phyloP scores from a whole-genome alignment of 2,888 invertebrate genomes.

The Drosophila paracracens region DNA sequence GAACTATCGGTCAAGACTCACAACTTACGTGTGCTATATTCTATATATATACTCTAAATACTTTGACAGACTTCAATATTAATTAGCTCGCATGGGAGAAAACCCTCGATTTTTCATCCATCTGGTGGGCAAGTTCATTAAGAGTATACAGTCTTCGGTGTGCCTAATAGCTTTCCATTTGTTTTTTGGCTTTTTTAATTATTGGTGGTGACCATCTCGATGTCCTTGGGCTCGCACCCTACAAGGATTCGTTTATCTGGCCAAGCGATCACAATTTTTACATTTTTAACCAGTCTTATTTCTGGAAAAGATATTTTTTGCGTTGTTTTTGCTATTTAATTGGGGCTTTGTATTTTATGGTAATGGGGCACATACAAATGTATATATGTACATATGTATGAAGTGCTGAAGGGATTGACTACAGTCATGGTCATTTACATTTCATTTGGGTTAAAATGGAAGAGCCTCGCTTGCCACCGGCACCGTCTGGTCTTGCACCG shows the following conservation, averaged over 20 bases:
- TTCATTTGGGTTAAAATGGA: conserved; percentile 38
- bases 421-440: conserved; percentile 60
- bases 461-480: conserved; percentile 1
- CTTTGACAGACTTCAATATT: neutral
- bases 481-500: neutral
- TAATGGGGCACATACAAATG: conserved; percentile 3
- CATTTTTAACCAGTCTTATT: neutral
- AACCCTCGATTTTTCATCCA: neutral
- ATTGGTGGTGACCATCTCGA: neutral
- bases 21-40: neutral
- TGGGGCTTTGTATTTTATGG: conserved; percentile 31
- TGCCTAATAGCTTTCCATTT: neutral
- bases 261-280: neutral
- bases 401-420: conserved; percentile 23
- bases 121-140: neutral
- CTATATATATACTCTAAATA: neutral
- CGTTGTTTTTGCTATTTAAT: neutral
- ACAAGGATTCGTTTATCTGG: neutral
- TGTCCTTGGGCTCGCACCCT: neutral
- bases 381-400: neutral
- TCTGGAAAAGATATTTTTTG: neutral
- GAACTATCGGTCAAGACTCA: neutral
- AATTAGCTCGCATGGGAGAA: neutral
- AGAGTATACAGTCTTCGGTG: neutral
- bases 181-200: neutral